phyloP scores from a whole-genome alignment of 2,113 vertebrate genomes.

The Rhinoptilus africanus region DNA sequence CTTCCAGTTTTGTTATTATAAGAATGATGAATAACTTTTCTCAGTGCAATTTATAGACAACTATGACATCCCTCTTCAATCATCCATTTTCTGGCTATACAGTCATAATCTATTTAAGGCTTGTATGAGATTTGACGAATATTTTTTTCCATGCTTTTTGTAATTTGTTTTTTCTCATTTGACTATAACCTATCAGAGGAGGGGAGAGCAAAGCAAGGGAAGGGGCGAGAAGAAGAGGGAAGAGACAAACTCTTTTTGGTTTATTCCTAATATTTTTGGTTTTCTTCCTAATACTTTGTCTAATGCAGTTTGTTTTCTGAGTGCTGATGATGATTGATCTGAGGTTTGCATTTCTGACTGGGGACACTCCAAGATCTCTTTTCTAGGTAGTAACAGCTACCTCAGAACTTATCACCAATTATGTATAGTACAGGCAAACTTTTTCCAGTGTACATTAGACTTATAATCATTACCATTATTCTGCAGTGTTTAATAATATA shows the following conservation, averaged over 20 bases:
- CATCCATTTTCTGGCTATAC: background rate
- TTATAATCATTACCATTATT: background rate
- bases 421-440: background rate
- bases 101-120: background rate
- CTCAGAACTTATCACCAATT: background rate
- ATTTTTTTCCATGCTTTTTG: background rate
- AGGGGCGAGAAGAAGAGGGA: background rate
- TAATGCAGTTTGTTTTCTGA: background rate
- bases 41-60: background rate
- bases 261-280: background rate
- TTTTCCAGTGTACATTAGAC: background rate
- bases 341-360: background rate
- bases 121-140: background rate
- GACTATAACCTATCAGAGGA: background rate
- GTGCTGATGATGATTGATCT: background rate
- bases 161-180: background rate
- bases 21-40: background rate
- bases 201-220: no score
- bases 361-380: background rate
- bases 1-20: background rate
- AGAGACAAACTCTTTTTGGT: background rate
- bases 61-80: background rate
- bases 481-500: background rate
- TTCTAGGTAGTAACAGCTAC: background rate
- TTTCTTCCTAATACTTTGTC: background rate